Evolutionary conservation across 2,797 vertebrate genomes (phyloP), one percentile per base, ranked within the genome.

Genomic region (Lepus oiostolus): DNA sequence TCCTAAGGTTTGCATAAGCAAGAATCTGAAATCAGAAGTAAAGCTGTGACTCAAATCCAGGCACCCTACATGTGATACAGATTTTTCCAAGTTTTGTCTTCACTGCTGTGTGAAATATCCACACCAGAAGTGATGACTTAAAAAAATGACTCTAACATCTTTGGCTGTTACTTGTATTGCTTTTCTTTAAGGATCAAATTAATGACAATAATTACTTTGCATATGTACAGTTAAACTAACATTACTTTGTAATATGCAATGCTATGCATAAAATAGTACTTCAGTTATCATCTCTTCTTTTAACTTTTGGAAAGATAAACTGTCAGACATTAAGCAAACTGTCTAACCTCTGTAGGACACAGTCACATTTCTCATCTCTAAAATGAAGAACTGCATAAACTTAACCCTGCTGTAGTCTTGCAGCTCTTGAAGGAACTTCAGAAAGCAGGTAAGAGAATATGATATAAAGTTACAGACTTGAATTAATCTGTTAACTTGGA

Each of bases 101-200:
- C 42, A 47, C 42, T 47, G 42, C 42, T 47, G 42, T 47, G 1
- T 47, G 42, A 47, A 47, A 47, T 47, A 47, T 47, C 42, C 42
- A 47, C 42, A 47, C 42, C 42, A 30, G 30, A 76, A 82, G 26
- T n/a, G 60, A 71, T 17, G 14, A 76, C 90, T 94, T 90, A 17
- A 79, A 80, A 83, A 50, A 70, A 47, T 71, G 5, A 1, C 19
- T 67, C 54, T 62, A 16, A 54, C 5, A 17, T 5, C 7, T 63
- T 88, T 85, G 30, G 11, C 38, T 90, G 21, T 75, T 90, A 84
- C 30, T 84, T 16, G 21, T 71, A 60, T 80, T 87, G 21, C 13
- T 93, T 90, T 80, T 30, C 30, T 71, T 88, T 94, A 91, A 71
- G 17, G 10, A 81, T 92, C 52, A 76, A 6, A 88, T 70, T 92